A percentile compares a stretch with the other conserved stretches of the same genome.
These are phyloP conservation scores for Noturus placidus DNA, from an alignment of 2,113 vertebrate genomes.

Conservation along the genomic window DNA sequence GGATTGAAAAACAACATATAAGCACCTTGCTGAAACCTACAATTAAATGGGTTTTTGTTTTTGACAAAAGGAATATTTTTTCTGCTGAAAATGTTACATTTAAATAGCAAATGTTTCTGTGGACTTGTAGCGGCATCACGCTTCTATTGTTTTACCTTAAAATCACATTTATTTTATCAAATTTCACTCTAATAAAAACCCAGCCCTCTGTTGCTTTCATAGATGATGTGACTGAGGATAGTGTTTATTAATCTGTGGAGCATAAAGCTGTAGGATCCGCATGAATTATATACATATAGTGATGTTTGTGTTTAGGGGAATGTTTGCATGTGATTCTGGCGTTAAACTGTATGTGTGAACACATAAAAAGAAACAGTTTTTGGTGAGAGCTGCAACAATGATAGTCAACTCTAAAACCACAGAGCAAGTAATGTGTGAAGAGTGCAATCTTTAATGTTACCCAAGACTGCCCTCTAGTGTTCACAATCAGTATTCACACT, in stretches of 20 bases:
- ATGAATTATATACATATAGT: not conserved
- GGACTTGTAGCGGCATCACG: not conserved
- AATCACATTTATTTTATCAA: not conserved
- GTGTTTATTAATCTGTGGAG: not conserved
- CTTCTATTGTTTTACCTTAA: not conserved
- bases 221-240: not conserved
- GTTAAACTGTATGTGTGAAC: not conserved
- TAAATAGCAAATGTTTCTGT: not conserved
- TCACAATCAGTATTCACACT: not conserved
- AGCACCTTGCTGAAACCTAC: not conserved
- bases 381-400: not conserved
- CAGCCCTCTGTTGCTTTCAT: not conserved
- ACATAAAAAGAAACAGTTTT: not conserved
- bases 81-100: not conserved
- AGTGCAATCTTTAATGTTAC: not conserved
- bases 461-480: conserved; percentile 39
- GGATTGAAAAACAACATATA: not conserved
- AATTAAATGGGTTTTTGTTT: not conserved
- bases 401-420: not conserved
- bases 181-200: not conserved
- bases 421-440: not conserved
- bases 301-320: not conserved
- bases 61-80: not conserved
- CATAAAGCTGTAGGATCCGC: not conserved
- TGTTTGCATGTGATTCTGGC: not conserved